phyloP scores from a whole-genome alignment of 2,888 invertebrate species.

The Spicauda simplicius region DNA sequence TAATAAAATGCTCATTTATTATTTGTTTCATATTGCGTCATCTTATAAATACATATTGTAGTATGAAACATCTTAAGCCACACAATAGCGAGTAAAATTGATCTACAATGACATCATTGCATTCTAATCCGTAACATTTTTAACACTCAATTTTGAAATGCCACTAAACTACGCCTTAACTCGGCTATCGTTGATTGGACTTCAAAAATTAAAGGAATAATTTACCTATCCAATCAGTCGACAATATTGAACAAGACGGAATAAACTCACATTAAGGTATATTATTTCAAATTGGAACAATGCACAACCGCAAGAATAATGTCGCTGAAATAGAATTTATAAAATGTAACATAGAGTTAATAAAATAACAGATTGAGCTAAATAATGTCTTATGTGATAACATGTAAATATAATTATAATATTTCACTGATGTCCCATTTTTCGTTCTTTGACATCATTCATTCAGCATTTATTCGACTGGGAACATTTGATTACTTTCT shows the following conservation, averaged over 20 bases:
- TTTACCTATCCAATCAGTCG: slow-evolving; percentile 60
- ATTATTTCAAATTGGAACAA: slow-evolving; percentile 62
- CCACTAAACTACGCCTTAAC: slow-evolving; percentile 23
- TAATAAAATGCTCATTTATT: not conserved
- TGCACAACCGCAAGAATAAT: slow-evolving; percentile 74
- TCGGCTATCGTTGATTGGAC: slow-evolving; percentile 18
- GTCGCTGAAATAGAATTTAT: slow-evolving; percentile 64
- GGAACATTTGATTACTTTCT: slow-evolving; percentile 8
- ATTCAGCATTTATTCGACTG: slow-evolving; percentile 24
- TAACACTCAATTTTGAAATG: slow-evolving; percentile 10
- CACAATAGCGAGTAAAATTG: not conserved
- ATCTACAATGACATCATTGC: not conserved
- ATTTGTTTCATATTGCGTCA: not conserved
- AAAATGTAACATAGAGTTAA: slow-evolving; percentile 50
- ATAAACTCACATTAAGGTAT: slow-evolving; percentile 64
- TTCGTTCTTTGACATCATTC: slow-evolving; percentile 8
- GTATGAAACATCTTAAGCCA: not conserved
- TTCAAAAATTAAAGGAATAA: slow-evolving; percentile 40
- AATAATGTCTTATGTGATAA: slow-evolving; percentile 48
- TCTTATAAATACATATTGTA: not conserved
- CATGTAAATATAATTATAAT: slow-evolving; percentile 35
- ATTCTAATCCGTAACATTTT: not conserved
- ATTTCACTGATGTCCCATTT: slow-evolving; percentile 25
- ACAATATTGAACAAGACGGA: slow-evolving; percentile 73
- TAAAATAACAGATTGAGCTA: slow-evolving; percentile 77